Base-by-base conservation (phyloP, 2,113 vertebrate genomes). In the Columbina picui region DNA sequence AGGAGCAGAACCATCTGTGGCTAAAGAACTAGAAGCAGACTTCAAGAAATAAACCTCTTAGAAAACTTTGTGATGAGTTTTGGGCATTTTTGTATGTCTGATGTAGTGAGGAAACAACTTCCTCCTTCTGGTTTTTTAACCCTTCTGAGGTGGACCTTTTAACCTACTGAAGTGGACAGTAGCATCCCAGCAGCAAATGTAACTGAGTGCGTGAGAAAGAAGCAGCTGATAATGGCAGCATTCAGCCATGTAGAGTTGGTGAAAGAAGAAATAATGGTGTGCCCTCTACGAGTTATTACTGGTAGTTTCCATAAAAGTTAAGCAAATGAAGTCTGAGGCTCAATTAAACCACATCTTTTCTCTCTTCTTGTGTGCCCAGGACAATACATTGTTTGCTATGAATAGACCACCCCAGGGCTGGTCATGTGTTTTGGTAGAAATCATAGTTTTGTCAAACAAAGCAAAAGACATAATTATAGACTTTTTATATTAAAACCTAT, bases 341-440 rank as follows among this genome's bases (percentile, higher is more conserved):
- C 84, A 84, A 49, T 73, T 91, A 78, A 94, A 92, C 60, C 89
- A 84, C 93, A 95, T 94, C 91, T 89, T 96, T 60, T 91, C 87
- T 92, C 13, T 89, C 84, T 69, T 86, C 81, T 95, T 94, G 69
- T 84, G 36, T 95, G 89, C 89, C 81, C 77, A 89, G 89, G 93
- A 97, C 93, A 97, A 82, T 89, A 87, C 86, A 91, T 94, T 96
- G 96, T 97, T 96, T 92, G 76, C 76, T 95, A 50, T 95, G 93
- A 96, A 96, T 96, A 86, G 95, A 88, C 95, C 91, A 96, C 97
- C 97, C 93, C 34, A 96, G 69, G 96, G 94, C 69, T 94, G 94
- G 90, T 96, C 97, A 97, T 94, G 94, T 97, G 95, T 90, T 94
- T 96, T 95, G 85, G 91, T 94, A 96, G 83, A 91, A 97, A 92